Base-by-base conservation (phyloP, 1,140 invertebrate genomes). In the Zaprionus ghesquierei region DNA sequence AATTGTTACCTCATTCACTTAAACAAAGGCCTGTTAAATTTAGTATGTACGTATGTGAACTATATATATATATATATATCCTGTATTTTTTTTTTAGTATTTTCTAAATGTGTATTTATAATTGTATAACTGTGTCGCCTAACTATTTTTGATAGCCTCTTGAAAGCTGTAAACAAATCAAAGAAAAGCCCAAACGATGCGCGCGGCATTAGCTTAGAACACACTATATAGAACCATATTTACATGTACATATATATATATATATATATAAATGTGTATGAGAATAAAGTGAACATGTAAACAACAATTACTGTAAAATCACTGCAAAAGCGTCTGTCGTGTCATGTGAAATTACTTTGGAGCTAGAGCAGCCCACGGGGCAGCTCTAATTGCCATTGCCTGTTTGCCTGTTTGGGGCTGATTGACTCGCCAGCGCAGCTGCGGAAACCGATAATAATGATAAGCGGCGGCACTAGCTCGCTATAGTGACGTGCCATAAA, bases 61-160 rank as follows among this genome's bases (percentile, higher is more conserved):
- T 56, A 41, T n/a, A n/a, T n/a, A n/a, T n/a, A n/a, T n/a, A n/a
- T n/a, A n/a, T n/a, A n/a, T n/a, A n/a, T 86, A 61, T 75, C 65
- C 62, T 79, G 55, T 68, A 50, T 68, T 33, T n/a, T n/a, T n/a
- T n/a, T 60, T 56, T 68, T 77, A 74, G 65, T 71, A 63, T 85
- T 80, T 86, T 86, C 66, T 64, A 62, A 49, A 66, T 75, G 77
- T 85, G 66, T 84, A 64, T 75, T 66, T 68, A 69, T 68, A 64
- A 63, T 66, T 46, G 8, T 46, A 22, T 46, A 46, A 20, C 15
- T 22, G 13, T 62, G 22, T 66, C 44, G 59, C 31, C 44, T 29
- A 62, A 73, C 59, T 82, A 75, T 81, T 82, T 81, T 78, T 69
- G 61, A 81, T 81, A 81, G 50, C 55, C 75, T 79, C 60, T 80